phyloP scores from a whole-genome alignment of 2,113 vertebrate species.

The Urocolius indicus region DNA sequence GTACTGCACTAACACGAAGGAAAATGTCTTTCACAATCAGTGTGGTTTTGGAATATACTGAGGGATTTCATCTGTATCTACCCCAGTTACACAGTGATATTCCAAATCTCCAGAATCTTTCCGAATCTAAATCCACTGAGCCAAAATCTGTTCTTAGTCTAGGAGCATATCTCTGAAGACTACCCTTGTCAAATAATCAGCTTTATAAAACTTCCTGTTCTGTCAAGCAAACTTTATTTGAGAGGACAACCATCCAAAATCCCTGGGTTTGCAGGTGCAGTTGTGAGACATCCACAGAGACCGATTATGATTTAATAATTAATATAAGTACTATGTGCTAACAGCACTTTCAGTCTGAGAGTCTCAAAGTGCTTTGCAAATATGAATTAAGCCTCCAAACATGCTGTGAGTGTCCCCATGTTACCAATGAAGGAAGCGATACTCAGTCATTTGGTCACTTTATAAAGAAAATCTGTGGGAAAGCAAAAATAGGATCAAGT shows the following conservation, averaged over 20 bases:
- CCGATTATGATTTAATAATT: neutral
- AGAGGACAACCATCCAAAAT: neutral
- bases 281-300: neutral
- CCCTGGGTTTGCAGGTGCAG: neutral
- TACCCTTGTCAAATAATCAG: neutral
- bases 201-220: neutral
- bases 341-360: neutral
- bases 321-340: neutral
- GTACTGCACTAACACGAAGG: neutral
- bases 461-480: neutral
- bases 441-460: neutral
- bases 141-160: neutral
- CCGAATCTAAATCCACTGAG: neutral
- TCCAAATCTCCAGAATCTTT: neutral
- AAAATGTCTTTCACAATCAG: neutral
- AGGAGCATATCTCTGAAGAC: neutral
- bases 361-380: neutral
- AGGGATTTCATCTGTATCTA: neutral
- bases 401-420: neutral
- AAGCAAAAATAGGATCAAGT: neutral
- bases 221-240: neutral
- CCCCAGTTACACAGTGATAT: neutral
- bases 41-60: neutral
- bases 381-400: neutral
- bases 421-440: neutral